These are phyloP conservation scores for Aspiorhynchus laticeps DNA, from an alignment of 2,113 vertebrate genomes.

Conservation along the genomic window DNA sequence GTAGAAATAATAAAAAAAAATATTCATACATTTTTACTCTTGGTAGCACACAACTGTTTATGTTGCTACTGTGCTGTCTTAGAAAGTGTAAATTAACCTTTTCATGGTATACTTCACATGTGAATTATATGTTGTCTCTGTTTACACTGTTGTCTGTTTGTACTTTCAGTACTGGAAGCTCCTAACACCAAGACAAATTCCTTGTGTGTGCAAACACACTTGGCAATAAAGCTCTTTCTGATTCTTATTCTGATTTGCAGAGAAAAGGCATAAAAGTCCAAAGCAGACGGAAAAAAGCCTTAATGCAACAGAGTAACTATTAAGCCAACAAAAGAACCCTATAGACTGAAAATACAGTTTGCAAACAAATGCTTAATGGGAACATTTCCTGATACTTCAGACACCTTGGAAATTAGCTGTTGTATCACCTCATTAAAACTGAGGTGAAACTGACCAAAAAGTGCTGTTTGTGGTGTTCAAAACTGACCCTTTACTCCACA, in stretches of 20 bases:
- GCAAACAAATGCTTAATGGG: not conserved
- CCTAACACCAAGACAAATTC: no score
- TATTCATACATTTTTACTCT: not conserved
- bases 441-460: not conserved
- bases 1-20: no score
- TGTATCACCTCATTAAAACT: slow-evolving; percentile 5
- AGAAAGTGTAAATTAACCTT: not conserved
- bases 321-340: not conserved
- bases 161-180: no score
- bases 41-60: not conserved
- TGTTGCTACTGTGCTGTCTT: not conserved
- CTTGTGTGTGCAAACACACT: no score
- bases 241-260: no score
- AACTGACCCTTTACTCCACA: not conserved
- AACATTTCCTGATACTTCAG: not conserved
- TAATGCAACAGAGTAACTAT: not conserved
- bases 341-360: not conserved
- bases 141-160: no score
- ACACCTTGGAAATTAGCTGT: not conserved
- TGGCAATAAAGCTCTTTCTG: no score
- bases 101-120: not conserved
- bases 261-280: not conserved
- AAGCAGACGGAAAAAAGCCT: not conserved
- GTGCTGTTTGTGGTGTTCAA: not conserved
- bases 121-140: no score